These are phyloP conservation scores for Drosophila tani DNA, from an alignment of 1,140 invertebrate genomes.

Conservation along the genomic window DNA sequence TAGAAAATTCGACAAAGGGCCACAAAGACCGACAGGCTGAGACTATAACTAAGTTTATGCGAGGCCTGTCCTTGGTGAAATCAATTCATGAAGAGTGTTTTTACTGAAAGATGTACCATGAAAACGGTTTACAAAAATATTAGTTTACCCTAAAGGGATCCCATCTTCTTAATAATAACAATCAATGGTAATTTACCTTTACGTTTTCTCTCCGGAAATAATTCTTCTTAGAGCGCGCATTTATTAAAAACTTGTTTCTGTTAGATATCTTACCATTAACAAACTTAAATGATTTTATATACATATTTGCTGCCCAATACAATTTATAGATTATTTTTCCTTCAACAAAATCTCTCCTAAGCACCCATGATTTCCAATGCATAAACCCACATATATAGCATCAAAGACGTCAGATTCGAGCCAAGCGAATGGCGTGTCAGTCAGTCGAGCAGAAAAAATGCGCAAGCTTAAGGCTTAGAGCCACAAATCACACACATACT, in stretches of 20 bases:
- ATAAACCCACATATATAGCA: constrained; percentile 30
- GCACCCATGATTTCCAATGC: neutral
- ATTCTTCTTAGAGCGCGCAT: no score
- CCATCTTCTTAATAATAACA: no score
- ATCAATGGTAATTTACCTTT: neutral
- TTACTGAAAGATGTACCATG: neutral
- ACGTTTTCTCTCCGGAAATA: no score
- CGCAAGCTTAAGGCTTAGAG: constrained; percentile 52
- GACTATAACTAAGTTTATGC: constrained; percentile 16
- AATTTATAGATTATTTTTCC: neutral
- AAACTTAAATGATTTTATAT: no score
- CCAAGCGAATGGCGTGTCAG: constrained; percentile 56
- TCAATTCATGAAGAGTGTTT: neutral
- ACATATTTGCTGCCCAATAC: neutral
- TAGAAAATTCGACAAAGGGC: constrained; percentile 79
- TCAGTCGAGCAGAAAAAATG: constrained; percentile 73
- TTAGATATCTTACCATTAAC: neutral
- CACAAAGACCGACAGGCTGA: constrained; percentile 3
- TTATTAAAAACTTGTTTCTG: neutral
- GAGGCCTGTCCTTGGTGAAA: neutral
- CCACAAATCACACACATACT: constrained; percentile 18
- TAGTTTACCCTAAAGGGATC: no score
- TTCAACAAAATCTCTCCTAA: neutral
- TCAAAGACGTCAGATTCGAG: constrained; percentile 45
- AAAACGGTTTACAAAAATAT: neutral